Base-by-base conservation (phyloP, 1,140 invertebrate species). In the Dreissena polymorpha region DNA sequence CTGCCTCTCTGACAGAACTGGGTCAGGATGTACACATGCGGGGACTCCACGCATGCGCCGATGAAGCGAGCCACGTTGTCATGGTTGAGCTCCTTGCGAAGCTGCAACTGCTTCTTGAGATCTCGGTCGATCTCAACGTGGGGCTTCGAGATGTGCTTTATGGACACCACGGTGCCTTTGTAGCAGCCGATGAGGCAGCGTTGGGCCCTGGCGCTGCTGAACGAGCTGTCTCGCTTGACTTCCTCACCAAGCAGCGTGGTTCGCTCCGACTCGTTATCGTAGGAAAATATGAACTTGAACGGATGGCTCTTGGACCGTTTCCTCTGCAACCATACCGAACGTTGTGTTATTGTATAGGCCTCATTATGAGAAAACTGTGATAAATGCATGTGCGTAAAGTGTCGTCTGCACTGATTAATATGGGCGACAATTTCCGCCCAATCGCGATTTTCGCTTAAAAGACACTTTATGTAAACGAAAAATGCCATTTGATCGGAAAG, bases 21-120 rank as follows among this genome's bases (percentile, higher is more conserved):
- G 2, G 96, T 96, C 14, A 98, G 94, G 60, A 98, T 96, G 91
- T 96, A 97, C 80, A 98, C 96, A 88, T 97, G 96, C 0, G 91
- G 90, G 1, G 96, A 95, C 85, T 98, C 97, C 7, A 99, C 95
- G 91, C 96, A 97, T 60, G 98, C 98, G 83, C 98, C 98, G 91
- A 99, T 97, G 93, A 99, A 99, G 69, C 97, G 96, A 94, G 99
- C 99, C 73, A 99, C 95, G 93, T 98, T 98, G 89, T 98, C 97
- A 89, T 98, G 97, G 39, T 97, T 95, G 39, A 98, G 93, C 92
- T 98, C 97, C 77, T 97, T 94, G 93, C 98, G 95, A 96, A 97
- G 95, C 21, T 60, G 57, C 21, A 60, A 23, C 21, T 60, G 57
- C 91, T 99, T 98, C 96, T 99, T 99, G 73, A 97, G 95, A 77